Evolutionary conservation across 2,113 vertebrate species (phyloP), one percentile per base, ranked within the genome.

Genomic region (Amphiprion ocellaris): DNA sequence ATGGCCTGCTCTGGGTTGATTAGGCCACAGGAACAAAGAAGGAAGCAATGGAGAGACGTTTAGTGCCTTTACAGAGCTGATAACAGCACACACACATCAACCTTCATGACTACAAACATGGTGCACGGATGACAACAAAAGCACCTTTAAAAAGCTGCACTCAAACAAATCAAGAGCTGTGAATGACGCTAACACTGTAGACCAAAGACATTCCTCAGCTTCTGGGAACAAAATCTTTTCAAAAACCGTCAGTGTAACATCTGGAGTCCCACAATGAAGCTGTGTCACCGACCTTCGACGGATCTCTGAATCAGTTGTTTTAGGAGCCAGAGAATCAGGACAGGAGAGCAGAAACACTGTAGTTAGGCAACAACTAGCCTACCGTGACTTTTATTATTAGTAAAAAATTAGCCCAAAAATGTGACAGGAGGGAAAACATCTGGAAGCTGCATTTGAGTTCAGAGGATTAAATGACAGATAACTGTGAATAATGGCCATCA

Each of bases 1-100:
- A 62, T 54, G 4, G 79, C 71, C 89, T 92, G 94, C 7, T 60
- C 68, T 7, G 83, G 33, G 59, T 61, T 91, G 94, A 95, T 95
- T 95, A 95, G 83, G 24, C 89, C 83, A 79, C 50, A 41, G 87
- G 86, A 90, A 92, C 78, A 58, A 62, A 69, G 74, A 24, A 69
- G 83, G 90, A 90, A 92, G 91, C 84, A 82, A 84, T 56, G 37
- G 52, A 64, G 69, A 54, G 50, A 77, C 58, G 50, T 33, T 41
- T 15, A 15, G 58, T 68, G 74, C 33, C 62, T 80, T 87, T 44
- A 3, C n/a, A 56, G 49, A 58, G 87, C 78, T 65, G 85, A 91
- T 88, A 93, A 85, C 66, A 15, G 33, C 21, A 74, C 53, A 46
- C 70, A 67, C 46, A 63, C 28, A n/a, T 12, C 75, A 74, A 24